phyloP scores from a whole-genome alignment of 2,113 vertebrate species.

The Osmerus mordax region DNA sequence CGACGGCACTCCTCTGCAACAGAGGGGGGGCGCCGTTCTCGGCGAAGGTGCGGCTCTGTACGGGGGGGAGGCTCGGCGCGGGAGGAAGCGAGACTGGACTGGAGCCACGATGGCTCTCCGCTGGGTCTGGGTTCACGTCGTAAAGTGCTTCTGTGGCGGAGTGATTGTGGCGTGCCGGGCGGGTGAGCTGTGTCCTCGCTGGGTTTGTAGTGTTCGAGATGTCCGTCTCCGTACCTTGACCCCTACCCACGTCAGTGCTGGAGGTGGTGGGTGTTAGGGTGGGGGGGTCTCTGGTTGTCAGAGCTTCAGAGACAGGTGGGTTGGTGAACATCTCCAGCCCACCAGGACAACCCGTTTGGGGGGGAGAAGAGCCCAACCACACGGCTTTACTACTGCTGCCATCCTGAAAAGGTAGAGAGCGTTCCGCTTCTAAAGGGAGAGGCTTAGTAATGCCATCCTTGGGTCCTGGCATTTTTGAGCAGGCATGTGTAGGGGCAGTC shows the following conservation, averaged over 20 bases:
- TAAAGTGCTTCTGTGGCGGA: slow-evolving; percentile 56
- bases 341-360: slow-evolving; percentile 28
- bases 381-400: too few species aligned
- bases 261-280: not conserved
- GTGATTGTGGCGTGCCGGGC: slow-evolving; percentile 24
- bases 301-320: slow-evolving; percentile 27
- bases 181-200: slow-evolving; percentile 25
- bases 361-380: slow-evolving; percentile 24
- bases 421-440: slow-evolving; percentile 37
- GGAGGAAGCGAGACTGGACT: not conserved
- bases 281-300: slow-evolving; percentile 26
- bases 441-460: slow-evolving; percentile 20
- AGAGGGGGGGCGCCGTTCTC: slow-evolving; percentile 53
- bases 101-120: not conserved
- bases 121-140: slow-evolving; percentile 45
- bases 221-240: slow-evolving; percentile 18
- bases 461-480: slow-evolving; percentile 16
- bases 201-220: slow-evolving; percentile 25
- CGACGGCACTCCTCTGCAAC: slow-evolving; percentile 42
- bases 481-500: slow-evolving; percentile 25
- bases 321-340: slow-evolving; percentile 23
- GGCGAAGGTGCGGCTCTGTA: slow-evolving; percentile 1
- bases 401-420: slow-evolving; percentile 25
- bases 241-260: slow-evolving; percentile 37
- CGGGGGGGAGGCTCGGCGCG: not conserved